Percentiles rank a stretch among this genome's conserved stretches.
Evolutionary conservation across 2,113 vertebrate species (phyloP).

Genomic region (Pagrus major): DNA sequence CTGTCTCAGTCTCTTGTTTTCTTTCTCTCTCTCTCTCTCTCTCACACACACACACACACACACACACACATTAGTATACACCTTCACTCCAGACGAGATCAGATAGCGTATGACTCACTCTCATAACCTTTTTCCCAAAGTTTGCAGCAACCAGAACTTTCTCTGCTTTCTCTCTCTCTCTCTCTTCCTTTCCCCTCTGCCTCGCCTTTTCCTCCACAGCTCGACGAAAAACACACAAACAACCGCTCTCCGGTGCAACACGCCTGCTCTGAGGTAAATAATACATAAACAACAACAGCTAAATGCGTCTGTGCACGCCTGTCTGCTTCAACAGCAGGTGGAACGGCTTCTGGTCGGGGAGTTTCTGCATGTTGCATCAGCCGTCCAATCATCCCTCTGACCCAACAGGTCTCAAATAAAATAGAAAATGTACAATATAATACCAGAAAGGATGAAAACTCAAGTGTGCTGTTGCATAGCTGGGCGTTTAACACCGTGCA

Average conservation of each 20-base stretch:
- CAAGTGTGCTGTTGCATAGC: conserved; percentile 46
- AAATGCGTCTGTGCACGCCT: background rate
- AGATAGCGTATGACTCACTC: conserved; percentile 72
- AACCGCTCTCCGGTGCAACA: background rate
- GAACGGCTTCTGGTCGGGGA: background rate
- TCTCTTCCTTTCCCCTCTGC: background rate
- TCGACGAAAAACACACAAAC: background rate
- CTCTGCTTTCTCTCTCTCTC: conserved; percentile 2
- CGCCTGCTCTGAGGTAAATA: background rate
- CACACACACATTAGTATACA: conserved; percentile 41
- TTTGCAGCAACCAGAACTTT: conserved; percentile 58
- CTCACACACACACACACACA: conserved; percentile 4
- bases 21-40: conserved; percentile 22
- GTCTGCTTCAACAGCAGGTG: conserved; percentile 26
- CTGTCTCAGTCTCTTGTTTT: conserved; percentile 16
- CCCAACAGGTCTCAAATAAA: conserved; percentile 15
- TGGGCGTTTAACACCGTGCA: conserved; percentile 39
- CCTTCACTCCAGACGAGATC: conserved; percentile 55
- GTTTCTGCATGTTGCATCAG: conserved; percentile 71
- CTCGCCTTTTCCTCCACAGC: conserved; percentile 1
- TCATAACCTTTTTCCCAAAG: conserved; percentile 73
- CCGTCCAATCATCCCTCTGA: background rate
- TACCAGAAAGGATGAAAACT: conserved; percentile 19
- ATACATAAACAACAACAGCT: background rate
- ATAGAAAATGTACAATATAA: conserved; percentile 16